Base-by-base conservation (phyloP, 2,113 vertebrate species). In the Trinectes maculatus region DNA sequence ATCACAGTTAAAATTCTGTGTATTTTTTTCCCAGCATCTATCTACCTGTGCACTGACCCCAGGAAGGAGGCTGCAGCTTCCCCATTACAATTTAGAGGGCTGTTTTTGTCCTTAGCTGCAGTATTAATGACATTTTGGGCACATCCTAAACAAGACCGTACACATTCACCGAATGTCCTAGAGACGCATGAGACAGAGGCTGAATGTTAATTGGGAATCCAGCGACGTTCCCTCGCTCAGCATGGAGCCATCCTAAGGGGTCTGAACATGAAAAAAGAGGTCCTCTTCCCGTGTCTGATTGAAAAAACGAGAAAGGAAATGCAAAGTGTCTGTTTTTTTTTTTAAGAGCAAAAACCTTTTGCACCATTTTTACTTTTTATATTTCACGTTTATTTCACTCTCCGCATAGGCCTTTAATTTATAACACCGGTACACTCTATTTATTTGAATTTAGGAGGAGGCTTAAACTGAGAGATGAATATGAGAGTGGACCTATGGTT, bases 181-280 rank as follows among this genome's bases (percentile, higher is more conserved):
- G 63, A 79, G 82, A 85, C 49, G 54, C 77, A 77, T 28, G 40
- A 66, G 85, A 89, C 74, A 37, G 83, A 80, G 77, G 75, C 78
- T 85, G 86, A 89, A 91, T 91, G 89, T 91, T 92, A 90, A 92
- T 92, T 90, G 85, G 82, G 77, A 87, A 89, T 85, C 79, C 53
- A 59, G 75, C 75, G 64, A 84, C 86, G 86, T 86, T 92, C 53
- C 74, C 68, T 72, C 39, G 48, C 88, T 86, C 83, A 85, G 83
- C 83, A 83, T 81, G 82, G 85, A 88, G 85, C 79, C 83, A 74
- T 79, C 89, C 83, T 77, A 77, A 88, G 89, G 87, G 88, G 74
- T 71, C 65, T 90, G 78, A 87, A 85, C 84, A n/a, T 80, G 61
- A 79, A 83, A 85, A 82, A 72, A 67, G 29, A 67, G 70, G 58